Evolutionary conservation across 2,888 invertebrate species (phyloP).

Genomic region (Athetis lepigone): DNA sequence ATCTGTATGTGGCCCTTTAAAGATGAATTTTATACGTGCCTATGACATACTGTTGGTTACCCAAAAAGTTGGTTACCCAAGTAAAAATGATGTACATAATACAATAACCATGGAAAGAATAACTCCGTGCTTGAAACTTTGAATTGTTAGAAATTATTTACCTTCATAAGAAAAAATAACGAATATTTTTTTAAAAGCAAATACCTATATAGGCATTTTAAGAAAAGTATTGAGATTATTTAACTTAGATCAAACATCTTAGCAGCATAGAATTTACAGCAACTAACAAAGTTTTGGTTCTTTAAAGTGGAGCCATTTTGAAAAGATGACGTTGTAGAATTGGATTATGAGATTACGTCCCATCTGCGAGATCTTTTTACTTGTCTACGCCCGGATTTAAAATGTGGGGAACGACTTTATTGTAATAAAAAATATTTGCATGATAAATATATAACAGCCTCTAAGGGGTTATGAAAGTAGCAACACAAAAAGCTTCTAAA

Average conservation of each 20-base stretch:
- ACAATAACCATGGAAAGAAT: neutral
- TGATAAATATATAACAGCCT: neutral
- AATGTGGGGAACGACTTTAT: conserved; percentile 29
- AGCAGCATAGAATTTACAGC: conserved; percentile 11
- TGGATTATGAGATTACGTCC: conserved; percentile 52
- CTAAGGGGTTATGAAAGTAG: neutral
- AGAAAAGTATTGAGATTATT: neutral
- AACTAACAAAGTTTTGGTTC: conserved; percentile 32
- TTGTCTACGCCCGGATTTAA: conserved; percentile 36
- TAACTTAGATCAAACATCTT: neutral
- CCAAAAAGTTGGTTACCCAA: too few species aligned
- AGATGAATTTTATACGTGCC: too few species aligned
- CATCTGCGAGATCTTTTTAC: conserved; percentile 45
- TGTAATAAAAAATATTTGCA: conserved; percentile 13
- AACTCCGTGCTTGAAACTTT: neutral
- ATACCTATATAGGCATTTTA: conserved; percentile 3
- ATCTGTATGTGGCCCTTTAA: too few species aligned
- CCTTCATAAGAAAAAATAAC: conserved; percentile 7
- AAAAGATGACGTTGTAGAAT: conserved; percentile 45
- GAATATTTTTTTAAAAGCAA: conserved; percentile 5
- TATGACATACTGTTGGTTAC: too few species aligned
- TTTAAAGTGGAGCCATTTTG: conserved; percentile 40
- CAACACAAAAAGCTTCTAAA: too few species aligned
- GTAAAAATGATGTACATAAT: too few species aligned
- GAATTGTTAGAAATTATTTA: neutral